Evolutionary conservation across 1,140 invertebrate species (phyloP), one percentile per base, ranked within the genome.

Genomic region (Musca vetustissima): DNA sequence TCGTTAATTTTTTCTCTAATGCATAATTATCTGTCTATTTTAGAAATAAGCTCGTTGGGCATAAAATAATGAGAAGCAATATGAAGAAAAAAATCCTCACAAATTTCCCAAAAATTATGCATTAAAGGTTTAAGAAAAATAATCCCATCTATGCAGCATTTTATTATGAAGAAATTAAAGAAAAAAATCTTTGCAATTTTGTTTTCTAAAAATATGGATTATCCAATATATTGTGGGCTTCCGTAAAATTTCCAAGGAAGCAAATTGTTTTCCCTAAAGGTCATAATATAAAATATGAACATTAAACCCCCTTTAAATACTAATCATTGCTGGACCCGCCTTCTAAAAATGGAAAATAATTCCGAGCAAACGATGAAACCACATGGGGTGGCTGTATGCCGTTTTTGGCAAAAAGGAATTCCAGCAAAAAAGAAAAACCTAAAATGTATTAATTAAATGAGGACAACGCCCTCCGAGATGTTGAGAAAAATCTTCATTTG

Each of bases 381-480:
- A 13, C 36, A 13, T 43, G 36, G 36, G 36, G 22, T 52, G n/a
- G n/a, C n/a, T n/a, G n/a, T n/a, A n/a, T n/a, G 6, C 36, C 70
- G 9, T 59, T 36, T 59, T 59, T 28, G 50, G 55, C 68, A 28
- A 28, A 28, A 52, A 57, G 74, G 55, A 65, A n/a, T 22, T 57
- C 65, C 13, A 70, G 28, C 28, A 28, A 57, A 52, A 49, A 28
- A 66, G 15, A 55, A 67, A 67, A 72, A 25, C 55, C 48, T 28
- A 14, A 53, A 64, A 79, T 77, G 76, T 79, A 79, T 79, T 79
- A 79, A 79, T 79, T 79, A 79, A 79, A 79, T 76, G 74, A 75
- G 77, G 74, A 78, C 73, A 76, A 79, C 77, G 77, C 77, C 77
- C 75, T 68, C 76, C 72, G 43, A 59, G 14, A 14, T 25, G 7